A percentile compares a stretch with the other conserved stretches of the same genome.
Evolutionary conservation across 1,140 invertebrate species (phyloP).

Genomic region (Euura saliciscinereae): DNA sequence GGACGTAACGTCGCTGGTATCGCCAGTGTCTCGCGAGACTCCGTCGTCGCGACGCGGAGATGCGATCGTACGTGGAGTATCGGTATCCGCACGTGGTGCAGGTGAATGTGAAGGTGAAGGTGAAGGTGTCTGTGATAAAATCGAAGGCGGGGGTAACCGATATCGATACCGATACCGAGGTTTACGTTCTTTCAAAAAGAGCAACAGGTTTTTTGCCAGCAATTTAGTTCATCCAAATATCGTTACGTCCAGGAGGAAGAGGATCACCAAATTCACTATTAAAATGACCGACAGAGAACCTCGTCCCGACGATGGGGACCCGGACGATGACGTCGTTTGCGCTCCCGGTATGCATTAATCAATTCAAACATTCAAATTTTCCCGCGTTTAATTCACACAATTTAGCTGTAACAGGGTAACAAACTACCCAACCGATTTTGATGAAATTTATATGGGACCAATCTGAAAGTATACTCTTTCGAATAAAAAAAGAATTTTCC

Average conservation of each 20-base stretch:
- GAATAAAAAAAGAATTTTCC: too few relatives aligned
- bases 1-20: not conserved
- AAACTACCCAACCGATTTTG: too few relatives aligned
- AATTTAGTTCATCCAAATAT: slow-evolving; percentile 37
- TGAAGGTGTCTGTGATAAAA: not conserved
- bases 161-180: not conserved
- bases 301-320: slow-evolving; percentile 21
- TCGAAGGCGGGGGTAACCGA: not conserved
- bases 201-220: slow-evolving; percentile 13
- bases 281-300: slow-evolving; percentile 37
- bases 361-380: too few relatives aligned
- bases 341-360: slow-evolving; percentile 30
- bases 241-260: slow-evolving; percentile 19
- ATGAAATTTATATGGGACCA: too few relatives aligned
- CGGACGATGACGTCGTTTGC: slow-evolving; percentile 40
- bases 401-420: too few relatives aligned
- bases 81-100: not conserved
- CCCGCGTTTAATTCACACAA: too few relatives aligned
- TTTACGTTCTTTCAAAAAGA: not conserved
- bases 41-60: not conserved
- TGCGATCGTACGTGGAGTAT: not conserved
- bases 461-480: too few relatives aligned
- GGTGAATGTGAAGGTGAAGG: not conserved
- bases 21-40: slow-evolving; percentile 1
- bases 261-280: slow-evolving; percentile 41